phyloP scores from a whole-genome alignment of 23 tunicate species.

The Trididemnum nubilum region DNA sequence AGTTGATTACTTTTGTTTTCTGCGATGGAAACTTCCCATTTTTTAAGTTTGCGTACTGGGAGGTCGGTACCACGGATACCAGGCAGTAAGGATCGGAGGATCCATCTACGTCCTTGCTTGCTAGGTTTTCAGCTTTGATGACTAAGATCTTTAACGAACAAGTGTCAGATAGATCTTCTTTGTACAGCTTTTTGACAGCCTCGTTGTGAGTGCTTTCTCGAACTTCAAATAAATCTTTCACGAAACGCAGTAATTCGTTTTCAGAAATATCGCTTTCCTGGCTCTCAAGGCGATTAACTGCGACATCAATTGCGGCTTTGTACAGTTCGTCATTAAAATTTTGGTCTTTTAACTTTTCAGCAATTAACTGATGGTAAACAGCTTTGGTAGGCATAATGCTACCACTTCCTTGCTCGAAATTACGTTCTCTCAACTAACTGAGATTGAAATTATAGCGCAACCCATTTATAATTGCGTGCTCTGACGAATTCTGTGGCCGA shows the following conservation, averaged over 20 bases:
- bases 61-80: conserved; percentile 37
- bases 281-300: conserved; percentile 43
- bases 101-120: conserved; percentile 86
- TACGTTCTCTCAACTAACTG: no score
- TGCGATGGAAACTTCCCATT: conserved; percentile 27
- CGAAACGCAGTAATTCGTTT: conserved; percentile 1
- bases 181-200: conserved; percentile 18
- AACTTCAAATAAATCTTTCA: conserved; percentile 27
- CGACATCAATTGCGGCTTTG: conserved; percentile 21
- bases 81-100: conserved; percentile 92
- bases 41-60: conserved; percentile 56
- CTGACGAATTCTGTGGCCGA: no score
- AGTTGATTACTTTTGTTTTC: conserved; percentile 27
- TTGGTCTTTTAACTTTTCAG: background rate
- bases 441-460: no score
- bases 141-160: conserved; percentile 62
- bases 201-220: conserved; percentile 5
- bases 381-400: background rate
- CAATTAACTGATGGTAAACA: background rate
- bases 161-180: conserved; percentile 35
- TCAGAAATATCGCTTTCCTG: conserved; percentile 32
- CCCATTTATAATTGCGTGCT: no score
- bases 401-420: no score
- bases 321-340: conserved; percentile 10
- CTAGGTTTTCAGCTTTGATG: conserved; percentile 73